Base-by-base conservation (phyloP, 2,888 invertebrate genomes). In the Ophion costatus region DNA sequence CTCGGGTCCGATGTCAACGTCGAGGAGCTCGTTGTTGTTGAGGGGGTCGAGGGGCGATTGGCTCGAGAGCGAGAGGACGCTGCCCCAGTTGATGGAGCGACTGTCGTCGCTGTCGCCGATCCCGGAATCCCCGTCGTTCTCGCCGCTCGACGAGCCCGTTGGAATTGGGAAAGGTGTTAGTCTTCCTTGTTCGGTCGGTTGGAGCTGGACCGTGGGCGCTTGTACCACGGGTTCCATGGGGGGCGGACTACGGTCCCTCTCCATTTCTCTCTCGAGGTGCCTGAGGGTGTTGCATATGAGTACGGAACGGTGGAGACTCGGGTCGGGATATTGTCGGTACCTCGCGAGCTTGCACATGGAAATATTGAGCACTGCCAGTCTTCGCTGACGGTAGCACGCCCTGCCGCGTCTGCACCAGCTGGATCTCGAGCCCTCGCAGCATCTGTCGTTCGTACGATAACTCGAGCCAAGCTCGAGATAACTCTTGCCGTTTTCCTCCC, bases 251-350 rank as follows among this genome's bases (percentile, higher is more conserved):
- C 92, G 95, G 93, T 96, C 96, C 83, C 96, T 94, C 93, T 98
- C 98, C 96, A 98, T 97, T 94, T 98, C 98, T 80, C 97, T 95
- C 94, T 98, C 98, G 92, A 98, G 96, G 93, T 96, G 96, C 93
- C 98, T 96, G 88, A 98, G 94, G 80, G 98, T 98, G 94, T 98
- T 98, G 95, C 98, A 98, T 91, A 98, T 98, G 86, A 98, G 96
- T 92, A 98, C 98, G 70, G 98, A 98, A 86, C 98, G 96, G 90
- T 98, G 96, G 83, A 98, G 95, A 85, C 98, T 97, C 64, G 98
- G 98, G 93, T 98, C 98, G 80, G 98, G 97, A 89, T 97, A 97
- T 94, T 98, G 98, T 79, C 98, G 96, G 91, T 97, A 97, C 90
- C 97, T 95, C 92, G 97, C 97, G 88, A 98, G 95, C 94, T 98